Base-by-base conservation (phyloP, 2,797 vertebrate species). In the Thaleichthys pacificus region DNA sequence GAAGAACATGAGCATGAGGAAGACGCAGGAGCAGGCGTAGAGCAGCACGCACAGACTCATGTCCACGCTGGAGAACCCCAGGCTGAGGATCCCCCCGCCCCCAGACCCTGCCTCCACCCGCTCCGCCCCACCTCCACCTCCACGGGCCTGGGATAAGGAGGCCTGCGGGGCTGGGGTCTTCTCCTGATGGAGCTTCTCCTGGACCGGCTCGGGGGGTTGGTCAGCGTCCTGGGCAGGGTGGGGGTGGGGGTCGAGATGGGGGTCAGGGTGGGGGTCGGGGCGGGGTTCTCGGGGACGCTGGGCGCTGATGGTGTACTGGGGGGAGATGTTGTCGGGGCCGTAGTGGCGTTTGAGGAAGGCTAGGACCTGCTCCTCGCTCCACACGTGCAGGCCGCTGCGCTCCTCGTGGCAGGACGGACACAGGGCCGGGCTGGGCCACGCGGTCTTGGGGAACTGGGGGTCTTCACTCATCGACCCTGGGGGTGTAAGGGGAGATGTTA, bases 21-120 rank as follows among this genome's bases (percentile, higher is more conserved):
- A 95, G 47, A 97, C 60, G 65, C 95, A 95, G 0, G 97, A 99
- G 60, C 91, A 92, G 5, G 92, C 87, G 0, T 99, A 99, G 0
- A 98, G 92, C 3, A 96, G 77, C 62, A 98, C 94, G 9, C 97
- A 99, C 1, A 99, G 94, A 80, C 96, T 97, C 97, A 99, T 96
- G 93, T 99, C 97, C 38, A 98, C 83, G 66, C 94, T 95, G 81
- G 94, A 97, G 77, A 99, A 99, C 1, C 96, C 97, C 0, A 91
- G 79, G 3, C 93, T 94, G 0, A 98, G 78, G 68, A 96, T 92
- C 17, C 92, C 93, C 7, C 77, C 0, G 80, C 83, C n/a, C 75
- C 0, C 90, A 85, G 0, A 82, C 88, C 68, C 82, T 88, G 0
- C 3, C 35, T 21, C 85, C 92, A 66, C 74, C 15, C 12, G 21